Evolutionary conservation across 2,797 vertebrate genomes (phyloP), one percentile per base, ranked within the genome.

Genomic region (Muraenolepis orangiensis): DNA sequence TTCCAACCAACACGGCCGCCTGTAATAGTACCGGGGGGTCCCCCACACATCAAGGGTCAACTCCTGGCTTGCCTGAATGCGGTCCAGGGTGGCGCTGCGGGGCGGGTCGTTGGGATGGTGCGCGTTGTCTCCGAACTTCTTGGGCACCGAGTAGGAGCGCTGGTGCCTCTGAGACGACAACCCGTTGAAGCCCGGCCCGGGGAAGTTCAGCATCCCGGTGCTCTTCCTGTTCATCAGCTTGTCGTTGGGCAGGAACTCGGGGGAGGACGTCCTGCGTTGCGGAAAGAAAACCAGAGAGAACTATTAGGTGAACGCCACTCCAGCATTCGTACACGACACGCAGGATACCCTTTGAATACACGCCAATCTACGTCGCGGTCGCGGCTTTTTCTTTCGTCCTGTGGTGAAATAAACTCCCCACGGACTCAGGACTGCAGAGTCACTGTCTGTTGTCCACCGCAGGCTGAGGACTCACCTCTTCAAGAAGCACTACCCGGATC

Each of bases 141-240:
- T 99, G 73, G 98, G 98, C 46, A 99, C 98, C 0, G 98, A 99
- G 87, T 97, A 99, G 81, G 98, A 99, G 83, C 98, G 96, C 71
- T 99, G 98, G 84, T 99, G 98, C 14, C 97, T 93, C 36, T 99
- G 98, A 1, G 95, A 94, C 0, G 97, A 96, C 31, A 96, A 81
- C 14, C 89, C 95, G 13, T 87, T 81, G 0, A 94, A 85, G 1
- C 95, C 92, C 2, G 93, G 87, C 14, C 95, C 95, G 0, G 95
- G 93, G 77, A 95, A 95, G n/a, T 99, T 98, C 32, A 99, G 88
- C 86, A 99, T 97, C 3, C 98, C 98, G 0, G 98, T 99, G 91
- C 98, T 99, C 85, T 99, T 99, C 61, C 96, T 88, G 90, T 95
- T 99, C 6, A 95, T 96, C 76, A 98, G 90, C 87, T 99, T 99